These are phyloP conservation scores for Spodoptera picta DNA, from an alignment of 2,888 invertebrate genomes.

Conservation along the genomic window DNA sequence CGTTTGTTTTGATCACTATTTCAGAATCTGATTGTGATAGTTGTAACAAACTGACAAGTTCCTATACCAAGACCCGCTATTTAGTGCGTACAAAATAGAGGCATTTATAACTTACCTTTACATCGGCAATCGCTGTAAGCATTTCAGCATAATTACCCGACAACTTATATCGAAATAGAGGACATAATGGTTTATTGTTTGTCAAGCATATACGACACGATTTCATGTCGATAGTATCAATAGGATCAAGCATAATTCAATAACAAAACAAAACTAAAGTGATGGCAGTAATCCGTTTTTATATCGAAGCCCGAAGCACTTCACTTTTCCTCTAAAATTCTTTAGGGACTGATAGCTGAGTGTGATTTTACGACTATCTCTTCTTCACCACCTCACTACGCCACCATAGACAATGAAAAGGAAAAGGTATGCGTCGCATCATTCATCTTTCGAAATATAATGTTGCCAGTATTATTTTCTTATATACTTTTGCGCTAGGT, in stretches of 20 bases:
- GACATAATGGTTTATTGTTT: slow-evolving; percentile 80
- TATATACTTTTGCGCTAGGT: background rate
- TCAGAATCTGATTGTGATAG: slow-evolving; percentile 1
- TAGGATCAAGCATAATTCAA: slow-evolving; percentile 72
- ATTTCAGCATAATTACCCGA: slow-evolving; percentile 87
- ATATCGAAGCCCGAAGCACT: slow-evolving; percentile 64
- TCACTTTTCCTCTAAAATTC: slow-evolving; percentile 54
- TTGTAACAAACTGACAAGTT: slow-evolving; percentile 28
- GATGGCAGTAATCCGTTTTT: slow-evolving; percentile 64
- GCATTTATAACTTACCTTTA: slow-evolving; percentile 72
- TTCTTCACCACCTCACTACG: slow-evolving; percentile 57
- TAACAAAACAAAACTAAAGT: slow-evolving; percentile 59
- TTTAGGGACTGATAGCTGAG: slow-evolving; percentile 49
- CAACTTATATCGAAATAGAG: slow-evolving; percentile 83
- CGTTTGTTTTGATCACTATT: slow-evolving; percentile 17
- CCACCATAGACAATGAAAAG: slow-evolving; percentile 54
- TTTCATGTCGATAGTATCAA: slow-evolving; percentile 72
- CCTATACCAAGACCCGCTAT: slow-evolving; percentile 1
- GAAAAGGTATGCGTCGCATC: slow-evolving; percentile 42
- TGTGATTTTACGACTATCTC: slow-evolving; percentile 42
- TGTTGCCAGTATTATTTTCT: slow-evolving; percentile 29
- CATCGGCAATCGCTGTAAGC: slow-evolving; percentile 85
- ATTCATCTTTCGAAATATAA: slow-evolving; percentile 18
- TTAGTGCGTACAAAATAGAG: slow-evolving; percentile 35
- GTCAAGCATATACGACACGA: slow-evolving; percentile 84